Percentiles rank a stretch among this genome's conserved stretches.
Evolutionary conservation across 2,797 vertebrate species (phyloP).

Genomic region (Jordanella pulchra): DNA sequence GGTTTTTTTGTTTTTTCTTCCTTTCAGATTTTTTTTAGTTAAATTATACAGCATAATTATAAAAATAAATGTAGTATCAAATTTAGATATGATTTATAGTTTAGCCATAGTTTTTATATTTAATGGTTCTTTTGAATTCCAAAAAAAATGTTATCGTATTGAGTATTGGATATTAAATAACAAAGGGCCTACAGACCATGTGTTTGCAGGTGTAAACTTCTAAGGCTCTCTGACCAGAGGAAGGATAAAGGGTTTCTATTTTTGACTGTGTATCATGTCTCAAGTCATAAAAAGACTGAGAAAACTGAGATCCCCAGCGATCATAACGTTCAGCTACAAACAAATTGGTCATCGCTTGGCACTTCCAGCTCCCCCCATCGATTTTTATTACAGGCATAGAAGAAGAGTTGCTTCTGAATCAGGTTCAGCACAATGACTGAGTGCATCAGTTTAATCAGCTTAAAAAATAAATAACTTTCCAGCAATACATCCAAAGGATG

Average conservation of each 20-base stretch:
- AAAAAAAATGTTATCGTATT: too few relatives aligned
- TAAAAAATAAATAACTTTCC: neutral
- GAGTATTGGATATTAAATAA: too few relatives aligned
- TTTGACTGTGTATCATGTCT: conserved; percentile 45
- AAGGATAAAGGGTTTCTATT: conserved; percentile 28
- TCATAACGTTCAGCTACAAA: conserved; percentile 27
- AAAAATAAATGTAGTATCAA: neutral
- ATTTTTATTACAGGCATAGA: conserved; percentile 12
- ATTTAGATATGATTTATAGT: neutral
- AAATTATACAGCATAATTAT: neutral
- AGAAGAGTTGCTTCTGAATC: conserved; percentile 10
- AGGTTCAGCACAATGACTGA: neutral
- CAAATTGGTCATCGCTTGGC: conserved; percentile 39
- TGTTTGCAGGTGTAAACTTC: neutral
- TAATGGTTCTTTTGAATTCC: too few relatives aligned
- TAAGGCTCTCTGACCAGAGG: conserved; percentile 12
- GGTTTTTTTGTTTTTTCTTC: neutral
- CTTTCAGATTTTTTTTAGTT: neutral
- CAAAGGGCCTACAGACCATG: neutral
- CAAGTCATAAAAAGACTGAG: conserved; percentile 36
- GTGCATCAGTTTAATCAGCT: conserved; percentile 14
- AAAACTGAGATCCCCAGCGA: conserved; percentile 33
- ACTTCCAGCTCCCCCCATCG: conserved; percentile 4
- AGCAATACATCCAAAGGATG: neutral
- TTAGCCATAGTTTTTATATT: too few relatives aligned